phyloP scores from a whole-genome alignment of 2,888 invertebrate genomes.

The Phlogophora meticulosa region DNA sequence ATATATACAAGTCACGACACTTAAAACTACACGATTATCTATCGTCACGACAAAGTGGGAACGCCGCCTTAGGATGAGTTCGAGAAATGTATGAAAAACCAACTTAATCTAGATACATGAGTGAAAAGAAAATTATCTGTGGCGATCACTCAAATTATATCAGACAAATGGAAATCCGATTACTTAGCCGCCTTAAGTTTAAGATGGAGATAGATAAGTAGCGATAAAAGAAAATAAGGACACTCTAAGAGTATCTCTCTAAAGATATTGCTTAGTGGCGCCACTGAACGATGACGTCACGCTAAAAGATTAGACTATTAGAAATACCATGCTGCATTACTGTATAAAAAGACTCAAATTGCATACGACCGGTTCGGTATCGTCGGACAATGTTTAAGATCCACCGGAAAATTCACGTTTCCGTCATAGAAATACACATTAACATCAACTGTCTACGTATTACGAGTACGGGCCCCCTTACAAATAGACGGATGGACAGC shows the following conservation, averaged over 20 bases:
- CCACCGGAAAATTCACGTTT: no score
- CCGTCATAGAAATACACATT: no score
- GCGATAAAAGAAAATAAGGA: conserved; percentile 33
- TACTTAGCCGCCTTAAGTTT: conserved; percentile 23
- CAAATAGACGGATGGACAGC: no score
- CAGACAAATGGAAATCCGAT: conserved; percentile 41
- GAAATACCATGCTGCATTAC: background rate
- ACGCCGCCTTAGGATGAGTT: background rate
- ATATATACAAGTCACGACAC: no score
- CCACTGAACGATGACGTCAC: conserved; percentile 33
- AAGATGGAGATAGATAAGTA: conserved; percentile 15
- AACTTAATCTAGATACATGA: conserved; percentile 5
- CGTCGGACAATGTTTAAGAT: no score
- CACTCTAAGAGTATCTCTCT: conserved; percentile 13
- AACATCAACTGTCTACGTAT: no score
- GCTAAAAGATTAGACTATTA: background rate
- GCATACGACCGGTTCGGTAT: no score
- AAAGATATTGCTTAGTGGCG: conserved; percentile 39
- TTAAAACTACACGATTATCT: no score
- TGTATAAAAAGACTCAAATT: no score
- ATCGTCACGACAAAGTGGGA: no score
- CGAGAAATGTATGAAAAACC: background rate
- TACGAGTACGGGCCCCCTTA: no score
- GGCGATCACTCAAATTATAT: conserved; percentile 16
- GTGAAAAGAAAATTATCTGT: background rate